Evolutionary conservation across 2,797 vertebrate species (phyloP), one percentile per base, ranked within the genome.

Genomic region (Melanotaenia maccullochi): DNA sequence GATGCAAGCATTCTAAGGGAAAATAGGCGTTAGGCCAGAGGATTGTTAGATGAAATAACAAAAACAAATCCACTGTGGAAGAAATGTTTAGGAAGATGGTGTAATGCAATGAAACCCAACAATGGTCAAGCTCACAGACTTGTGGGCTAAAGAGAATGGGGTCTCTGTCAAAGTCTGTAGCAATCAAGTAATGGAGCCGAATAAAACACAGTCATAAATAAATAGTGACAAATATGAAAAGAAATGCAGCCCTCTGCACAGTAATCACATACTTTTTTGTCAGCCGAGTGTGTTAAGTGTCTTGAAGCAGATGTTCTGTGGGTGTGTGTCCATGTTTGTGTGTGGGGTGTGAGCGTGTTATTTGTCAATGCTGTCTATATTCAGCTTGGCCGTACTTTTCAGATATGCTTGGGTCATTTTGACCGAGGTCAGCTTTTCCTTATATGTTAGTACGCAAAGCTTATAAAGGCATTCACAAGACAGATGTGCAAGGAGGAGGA

Each of bases 351-450:
- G 36, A 71, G 66, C 35, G 54, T 49, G 71, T 33, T 49, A 79
- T 76, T 68, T 65, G 58, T 85, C 75, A 70, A 32, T 22, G 65
- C 52, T n/a, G 68, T 85, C 85, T 86, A 82, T 67, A 64, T 79
- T 68, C 73, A 58, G 69, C 72, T 55, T 66, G 60, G 66, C 79
- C 59, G 57, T 69, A 81, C 85, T 83, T 22, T 71, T 81, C 56
- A 85, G 82, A 89, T 87, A 86, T 78, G 79, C 82, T 62, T 40
- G 78, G 91, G 94, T 94, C 92, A 91, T 65, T 80, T 65, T 86
- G 92, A 94, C 94, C 92, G 58, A 78, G 89, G 90, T 85, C 81
- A 77, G 71, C 60, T 72, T 80, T 86, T 87, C 78, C 69, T 42
- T 78, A 83, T 86, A 80, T 81, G 81, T 89, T 80, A 76, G 72